Percentiles rank a stretch among this genome's conserved stretches.
These are phyloP conservation scores for Sicus ferrugineus DNA, from an alignment of 2,888 invertebrate species.

Conservation along the genomic window DNA sequence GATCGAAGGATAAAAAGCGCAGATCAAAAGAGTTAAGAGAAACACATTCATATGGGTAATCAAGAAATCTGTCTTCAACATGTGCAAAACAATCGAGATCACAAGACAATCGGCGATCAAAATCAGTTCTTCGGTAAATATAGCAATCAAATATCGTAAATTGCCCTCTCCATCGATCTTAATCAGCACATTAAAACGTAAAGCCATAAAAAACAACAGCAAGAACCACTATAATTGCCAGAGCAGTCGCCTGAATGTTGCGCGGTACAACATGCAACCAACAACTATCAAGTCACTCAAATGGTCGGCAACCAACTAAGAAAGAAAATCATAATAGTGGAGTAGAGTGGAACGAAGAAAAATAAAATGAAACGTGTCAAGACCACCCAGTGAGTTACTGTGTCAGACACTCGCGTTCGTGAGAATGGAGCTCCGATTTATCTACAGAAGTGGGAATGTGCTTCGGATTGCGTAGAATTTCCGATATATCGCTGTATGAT, in stretches of 20 bases:
- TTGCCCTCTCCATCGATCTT: slow-evolving; percentile 15
- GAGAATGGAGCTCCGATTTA: slow-evolving; percentile 41
- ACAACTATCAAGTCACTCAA: slow-evolving; percentile 5
- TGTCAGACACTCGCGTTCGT: slow-evolving; percentile 40
- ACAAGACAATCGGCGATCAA: slow-evolving; percentile 2
- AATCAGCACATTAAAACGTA: not conserved
- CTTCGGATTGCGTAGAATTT: no score
- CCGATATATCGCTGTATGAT: no score
- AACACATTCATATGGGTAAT: no score
- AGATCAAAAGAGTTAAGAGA: no score
- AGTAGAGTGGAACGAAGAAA: slow-evolving; percentile 14
- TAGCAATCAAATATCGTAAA: not conserved
- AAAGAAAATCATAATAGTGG: slow-evolving; percentile 7
- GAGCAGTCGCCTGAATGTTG: slow-evolving; percentile 16
- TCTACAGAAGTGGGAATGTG: no score
- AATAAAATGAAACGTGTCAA: not conserved
- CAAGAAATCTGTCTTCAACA: no score
- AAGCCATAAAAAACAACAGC: not conserved
- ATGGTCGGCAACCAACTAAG: not conserved
- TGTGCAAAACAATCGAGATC: no score
- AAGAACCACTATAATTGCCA: not conserved
- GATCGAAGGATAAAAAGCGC: no score
- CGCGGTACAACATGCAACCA: not conserved
- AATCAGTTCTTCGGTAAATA: slow-evolving; percentile 20
- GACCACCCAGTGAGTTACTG: slow-evolving; percentile 41